These are phyloP conservation scores for Amphipyra berbera DNA, from an alignment of 2,888 invertebrate genomes.

Conservation along the genomic window DNA sequence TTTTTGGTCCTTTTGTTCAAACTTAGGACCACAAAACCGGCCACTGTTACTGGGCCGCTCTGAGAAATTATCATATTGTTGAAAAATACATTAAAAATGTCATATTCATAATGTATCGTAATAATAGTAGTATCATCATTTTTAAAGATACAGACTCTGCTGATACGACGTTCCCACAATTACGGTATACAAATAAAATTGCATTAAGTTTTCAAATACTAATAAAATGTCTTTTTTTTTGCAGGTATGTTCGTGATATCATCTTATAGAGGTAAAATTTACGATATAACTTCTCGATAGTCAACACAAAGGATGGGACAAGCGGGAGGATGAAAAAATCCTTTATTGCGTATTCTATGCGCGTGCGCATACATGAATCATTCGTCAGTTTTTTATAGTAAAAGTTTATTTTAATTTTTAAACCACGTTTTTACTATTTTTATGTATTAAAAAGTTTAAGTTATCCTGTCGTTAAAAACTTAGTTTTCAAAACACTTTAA, in stretches of 20 bases:
- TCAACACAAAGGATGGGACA: conserved; percentile 29
- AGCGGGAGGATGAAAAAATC: conserved; percentile 29
- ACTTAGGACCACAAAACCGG: too few relatives aligned
- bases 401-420: conserved; percentile 33
- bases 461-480: too few relatives aligned
- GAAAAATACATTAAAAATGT: too few relatives aligned
- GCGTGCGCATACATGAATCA: conserved; percentile 33
- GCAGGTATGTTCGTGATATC: conserved; percentile 67
- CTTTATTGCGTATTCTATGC: conserved; percentile 49
- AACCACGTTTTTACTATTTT: conserved; percentile 32
- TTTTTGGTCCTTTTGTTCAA: too few relatives aligned
- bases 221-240: conserved; percentile 60
- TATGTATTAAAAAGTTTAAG: conserved; percentile 1
- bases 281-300: conserved; percentile 57
- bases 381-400: conserved; percentile 37
- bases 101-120: too few relatives aligned
- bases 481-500: too few relatives aligned
- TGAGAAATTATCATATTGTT: too few relatives aligned
- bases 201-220: conserved; percentile 33
- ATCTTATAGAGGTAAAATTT: conserved; percentile 61
- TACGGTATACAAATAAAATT: conserved; percentile 17
- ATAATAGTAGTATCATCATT: too few relatives aligned
- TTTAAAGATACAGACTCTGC: too few relatives aligned
- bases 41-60: too few relatives aligned
- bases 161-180: conserved; percentile 22